Evolutionary conservation across 2,113 vertebrate species (phyloP).

Genomic region (Austrofundulus limnaeus): DNA sequence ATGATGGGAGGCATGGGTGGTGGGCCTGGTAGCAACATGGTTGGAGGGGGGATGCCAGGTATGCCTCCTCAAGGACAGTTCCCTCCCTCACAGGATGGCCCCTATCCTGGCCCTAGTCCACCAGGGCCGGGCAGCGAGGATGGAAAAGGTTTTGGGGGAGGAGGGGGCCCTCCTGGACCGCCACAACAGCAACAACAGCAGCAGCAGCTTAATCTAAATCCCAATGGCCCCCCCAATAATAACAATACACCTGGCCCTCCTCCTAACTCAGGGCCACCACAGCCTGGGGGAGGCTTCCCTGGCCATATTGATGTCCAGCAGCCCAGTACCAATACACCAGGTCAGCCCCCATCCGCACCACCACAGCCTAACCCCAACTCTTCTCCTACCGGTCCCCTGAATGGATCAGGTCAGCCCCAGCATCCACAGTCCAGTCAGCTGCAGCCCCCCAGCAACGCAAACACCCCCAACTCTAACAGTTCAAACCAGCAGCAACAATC

Average conservation of each 20-base stretch:
- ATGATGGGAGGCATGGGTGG: slow-evolving; percentile 80
- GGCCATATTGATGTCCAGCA: slow-evolving; percentile 79
- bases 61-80: slow-evolving; percentile 91
- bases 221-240: slow-evolving; percentile 83
- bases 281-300: slow-evolving; percentile 81
- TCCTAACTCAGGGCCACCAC: slow-evolving; percentile 79
- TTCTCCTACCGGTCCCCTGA: slow-evolving; percentile 78
- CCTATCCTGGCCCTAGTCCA: slow-evolving; percentile 80
- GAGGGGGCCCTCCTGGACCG: slow-evolving; percentile 69
- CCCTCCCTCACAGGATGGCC: slow-evolving; percentile 81
- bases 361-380: slow-evolving; percentile 80
- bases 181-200: slow-evolving; percentile 80
- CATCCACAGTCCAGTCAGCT: slow-evolving; percentile 75
- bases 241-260: slow-evolving; percentile 79
- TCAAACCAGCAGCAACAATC: slow-evolving; percentile 74
- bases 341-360: slow-evolving; percentile 77
- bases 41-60: slow-evolving; percentile 83
- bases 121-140: slow-evolving; percentile 81
- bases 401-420: slow-evolving; percentile 78
- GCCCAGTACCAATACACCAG: slow-evolving; percentile 79
- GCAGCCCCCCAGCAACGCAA: slow-evolving; percentile 73
- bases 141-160: slow-evolving; percentile 78
- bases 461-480: slow-evolving; percentile 76
- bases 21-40: slow-evolving; percentile 78
- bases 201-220: slow-evolving; percentile 79